These are phyloP conservation scores for Cybosia mesomella DNA, from an alignment of 2,888 invertebrate species.

Conservation along the genomic window DNA sequence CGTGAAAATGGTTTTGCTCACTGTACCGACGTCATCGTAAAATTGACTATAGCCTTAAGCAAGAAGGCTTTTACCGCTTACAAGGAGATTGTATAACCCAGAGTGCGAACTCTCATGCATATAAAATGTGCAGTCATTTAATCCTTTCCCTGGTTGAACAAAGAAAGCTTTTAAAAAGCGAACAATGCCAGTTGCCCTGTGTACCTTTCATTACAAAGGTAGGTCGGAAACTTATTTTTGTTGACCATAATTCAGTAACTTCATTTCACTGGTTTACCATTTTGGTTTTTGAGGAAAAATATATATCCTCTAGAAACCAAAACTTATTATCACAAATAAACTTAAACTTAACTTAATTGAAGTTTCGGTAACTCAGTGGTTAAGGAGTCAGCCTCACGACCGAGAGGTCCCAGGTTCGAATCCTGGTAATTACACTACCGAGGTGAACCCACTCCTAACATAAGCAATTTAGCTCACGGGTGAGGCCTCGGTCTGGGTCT, in stretches of 20 bases:
- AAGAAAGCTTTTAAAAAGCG: neutral
- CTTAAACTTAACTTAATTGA: too few species aligned
- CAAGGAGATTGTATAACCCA: slow-evolving; percentile 15
- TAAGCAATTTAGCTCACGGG: too few species aligned
- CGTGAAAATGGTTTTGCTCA: neutral
- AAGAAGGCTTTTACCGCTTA: slow-evolving; percentile 16
- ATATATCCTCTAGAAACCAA: neutral
- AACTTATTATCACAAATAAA: too few species aligned
- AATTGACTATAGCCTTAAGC: slow-evolving; percentile 17
- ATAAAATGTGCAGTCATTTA: slow-evolving; percentile 18
- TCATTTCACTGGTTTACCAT: neutral
- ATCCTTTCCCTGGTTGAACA: neutral
- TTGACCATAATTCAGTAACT: neutral
- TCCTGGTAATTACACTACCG: too few species aligned
- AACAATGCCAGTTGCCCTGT: neutral
- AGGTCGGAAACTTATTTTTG: neutral
- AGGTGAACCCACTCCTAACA: too few species aligned
- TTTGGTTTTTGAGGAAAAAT: neutral
- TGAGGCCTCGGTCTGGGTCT: too few species aligned
- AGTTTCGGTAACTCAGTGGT: too few species aligned
- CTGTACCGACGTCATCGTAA: slow-evolving; percentile 8
- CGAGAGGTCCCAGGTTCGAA: too few species aligned
- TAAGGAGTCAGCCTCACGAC: too few species aligned
- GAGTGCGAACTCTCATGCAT: slow-evolving; percentile 20
- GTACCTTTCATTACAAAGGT: neutral